These are phyloP conservation scores for Psilopsiagon aurifrons DNA, from an alignment of 2,113 vertebrate genomes.

Conservation along the genomic window DNA sequence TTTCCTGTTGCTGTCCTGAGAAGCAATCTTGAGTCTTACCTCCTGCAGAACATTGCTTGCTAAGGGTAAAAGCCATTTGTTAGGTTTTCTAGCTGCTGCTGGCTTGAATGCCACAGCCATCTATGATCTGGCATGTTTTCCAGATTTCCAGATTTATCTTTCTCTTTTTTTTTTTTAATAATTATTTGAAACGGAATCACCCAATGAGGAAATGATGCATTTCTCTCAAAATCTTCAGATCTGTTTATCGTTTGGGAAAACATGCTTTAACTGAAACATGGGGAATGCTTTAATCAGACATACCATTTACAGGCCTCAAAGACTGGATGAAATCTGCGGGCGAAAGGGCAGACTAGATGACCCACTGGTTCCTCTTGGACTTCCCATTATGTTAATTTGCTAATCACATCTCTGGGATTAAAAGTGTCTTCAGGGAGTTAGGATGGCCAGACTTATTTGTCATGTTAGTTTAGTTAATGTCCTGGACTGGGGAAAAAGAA, in stretches of 20 bases:
- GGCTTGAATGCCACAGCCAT: not conserved
- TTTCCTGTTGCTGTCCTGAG: not conserved
- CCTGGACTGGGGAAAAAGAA: not conserved
- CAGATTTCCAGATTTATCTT: not conserved
- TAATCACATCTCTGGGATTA: not conserved
- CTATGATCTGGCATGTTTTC: not conserved
- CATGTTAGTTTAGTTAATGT: not conserved
- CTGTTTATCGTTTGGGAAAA: conserved; percentile 33
- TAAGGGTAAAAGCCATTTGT: not conserved
- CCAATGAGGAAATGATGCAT: not conserved
- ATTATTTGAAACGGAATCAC: not conserved
- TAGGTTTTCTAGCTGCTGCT: not conserved
- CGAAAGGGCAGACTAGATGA: not conserved
- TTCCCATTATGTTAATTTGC: not conserved
- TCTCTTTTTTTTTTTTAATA: not conserved
- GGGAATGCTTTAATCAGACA: not conserved
- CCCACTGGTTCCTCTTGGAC: not conserved
- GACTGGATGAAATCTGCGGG: not conserved
- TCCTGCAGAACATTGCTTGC: not conserved
- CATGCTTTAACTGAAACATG: not conserved
- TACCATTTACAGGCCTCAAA: not conserved
- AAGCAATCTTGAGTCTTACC: not conserved
- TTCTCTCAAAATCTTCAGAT: conserved; percentile 1
- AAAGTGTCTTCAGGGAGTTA: not conserved
- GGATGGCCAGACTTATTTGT: not conserved